phyloP scores from a whole-genome alignment of 2,113 vertebrate species.

The Thalassarche chlororhynchos region DNA sequence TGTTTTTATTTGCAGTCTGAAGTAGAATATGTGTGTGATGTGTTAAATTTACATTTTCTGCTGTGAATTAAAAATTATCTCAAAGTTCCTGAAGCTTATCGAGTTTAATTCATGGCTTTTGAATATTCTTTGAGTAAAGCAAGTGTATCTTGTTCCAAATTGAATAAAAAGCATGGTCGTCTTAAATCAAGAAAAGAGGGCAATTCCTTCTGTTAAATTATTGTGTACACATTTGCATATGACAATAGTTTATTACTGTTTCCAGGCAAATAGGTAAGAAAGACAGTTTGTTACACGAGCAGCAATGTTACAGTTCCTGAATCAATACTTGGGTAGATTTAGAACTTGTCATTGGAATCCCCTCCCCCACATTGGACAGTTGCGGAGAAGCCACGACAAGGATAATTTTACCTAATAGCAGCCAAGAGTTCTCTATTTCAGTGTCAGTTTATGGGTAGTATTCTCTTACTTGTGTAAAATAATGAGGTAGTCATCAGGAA shows the following conservation, averaged over 20 bases:
- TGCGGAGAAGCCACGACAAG: background rate
- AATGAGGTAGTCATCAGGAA: background rate
- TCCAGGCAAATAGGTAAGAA: background rate
- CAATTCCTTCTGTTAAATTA: background rate
- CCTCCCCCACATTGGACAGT: background rate
- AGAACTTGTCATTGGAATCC: background rate
- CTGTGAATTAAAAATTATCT: background rate
- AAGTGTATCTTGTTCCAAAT: background rate
- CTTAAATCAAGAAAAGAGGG: background rate
- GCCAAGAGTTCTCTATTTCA: constrained; percentile 19
- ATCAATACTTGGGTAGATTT: background rate
- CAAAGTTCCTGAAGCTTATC: background rate
- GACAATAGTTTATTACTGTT: background rate
- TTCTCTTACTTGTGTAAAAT: background rate
- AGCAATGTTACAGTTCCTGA: background rate
- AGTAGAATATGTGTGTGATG: background rate
- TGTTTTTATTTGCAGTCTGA: constrained; percentile 36
- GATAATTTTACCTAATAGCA: constrained; percentile 39
- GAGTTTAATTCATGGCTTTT: background rate
- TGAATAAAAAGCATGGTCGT: background rate
- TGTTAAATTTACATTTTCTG: constrained; percentile 34
- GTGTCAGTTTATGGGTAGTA: background rate
- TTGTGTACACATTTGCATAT: background rate
- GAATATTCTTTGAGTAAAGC: background rate
- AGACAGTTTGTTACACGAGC: background rate